Percentiles rank a stretch among this genome's conserved stretches.
These are phyloP conservation scores for Tragelaphus scriptus DNA, from an alignment of 2,113 vertebrate species.

Conservation along the genomic window DNA sequence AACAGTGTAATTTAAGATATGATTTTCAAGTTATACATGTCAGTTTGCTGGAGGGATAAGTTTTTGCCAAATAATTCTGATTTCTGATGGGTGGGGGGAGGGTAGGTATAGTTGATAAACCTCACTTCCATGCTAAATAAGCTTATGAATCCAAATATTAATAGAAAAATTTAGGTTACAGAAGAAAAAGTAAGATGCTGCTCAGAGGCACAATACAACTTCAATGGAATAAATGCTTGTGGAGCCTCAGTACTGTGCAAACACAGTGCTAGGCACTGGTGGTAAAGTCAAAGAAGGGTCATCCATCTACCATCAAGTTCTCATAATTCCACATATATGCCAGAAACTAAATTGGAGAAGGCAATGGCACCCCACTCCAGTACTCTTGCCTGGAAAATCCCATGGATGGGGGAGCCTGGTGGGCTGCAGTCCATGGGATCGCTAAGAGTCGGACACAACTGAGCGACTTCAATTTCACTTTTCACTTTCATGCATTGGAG, in stretches of 20 bases:
- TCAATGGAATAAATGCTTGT: background rate
- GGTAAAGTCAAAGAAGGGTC: background rate
- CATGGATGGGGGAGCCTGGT: too few relatives aligned
- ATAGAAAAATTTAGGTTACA: background rate
- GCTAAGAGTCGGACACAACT: too few relatives aligned
- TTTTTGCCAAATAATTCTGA: background rate
- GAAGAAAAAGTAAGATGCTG: background rate
- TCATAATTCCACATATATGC: background rate
- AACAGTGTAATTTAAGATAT: background rate
- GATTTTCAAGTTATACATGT: background rate
- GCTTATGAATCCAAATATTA: background rate
- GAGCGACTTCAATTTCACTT: too few relatives aligned
- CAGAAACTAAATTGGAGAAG: background rate
- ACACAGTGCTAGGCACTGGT: background rate
- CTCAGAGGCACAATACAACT: background rate
- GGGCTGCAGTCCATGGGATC: too few relatives aligned
- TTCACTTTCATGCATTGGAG: too few relatives aligned
- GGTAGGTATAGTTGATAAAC: background rate
- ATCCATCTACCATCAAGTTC: background rate
- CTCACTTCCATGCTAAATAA: background rate
- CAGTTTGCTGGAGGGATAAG: background rate
- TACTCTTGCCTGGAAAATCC: too few relatives aligned
- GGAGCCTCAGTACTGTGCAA: background rate
- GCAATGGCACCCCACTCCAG: too few relatives aligned
- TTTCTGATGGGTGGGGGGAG: fast-evolving